Conservation (phyloP, 1,140 invertebrate genomes). For the Nasonia longicornis region DNA sequence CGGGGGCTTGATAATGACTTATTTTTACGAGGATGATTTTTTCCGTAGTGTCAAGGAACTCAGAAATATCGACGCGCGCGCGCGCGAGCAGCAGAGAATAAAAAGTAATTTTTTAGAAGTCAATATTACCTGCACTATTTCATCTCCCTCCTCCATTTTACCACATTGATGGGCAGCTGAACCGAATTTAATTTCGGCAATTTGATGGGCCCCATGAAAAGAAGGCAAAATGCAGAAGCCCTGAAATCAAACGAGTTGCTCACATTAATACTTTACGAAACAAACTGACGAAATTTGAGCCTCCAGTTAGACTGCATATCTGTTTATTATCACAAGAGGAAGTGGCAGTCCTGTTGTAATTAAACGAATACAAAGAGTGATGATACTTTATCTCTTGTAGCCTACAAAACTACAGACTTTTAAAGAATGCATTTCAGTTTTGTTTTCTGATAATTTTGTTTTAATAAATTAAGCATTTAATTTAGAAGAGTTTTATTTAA, state of each 20-base stretch:
- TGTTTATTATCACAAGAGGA: conserved; percentile 42
- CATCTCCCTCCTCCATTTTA: conserved; percentile 92
- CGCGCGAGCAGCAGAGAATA: too few species aligned
- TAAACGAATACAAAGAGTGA: neutral
- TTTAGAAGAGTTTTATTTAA: too few species aligned
- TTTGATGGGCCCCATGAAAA: conserved; percentile 87
- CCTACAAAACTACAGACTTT: conserved; percentile 6
- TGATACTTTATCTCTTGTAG: conserved; percentile 22
- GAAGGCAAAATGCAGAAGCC: conserved; percentile 89
- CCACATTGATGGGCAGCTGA: conserved; percentile 87
- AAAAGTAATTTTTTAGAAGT: neutral
- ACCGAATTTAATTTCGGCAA: conserved; percentile 87
- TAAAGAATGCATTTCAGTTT: neutral
- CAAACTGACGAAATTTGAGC: conserved; percentile 20
- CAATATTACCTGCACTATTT: conserved; percentile 84
- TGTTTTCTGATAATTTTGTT: neutral
- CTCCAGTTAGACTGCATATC: conserved; percentile 19
- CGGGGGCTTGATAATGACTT: neutral
- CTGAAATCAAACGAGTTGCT: conserved; percentile 58
- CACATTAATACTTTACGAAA: conserved; percentile 3
- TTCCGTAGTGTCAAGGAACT: neutral
- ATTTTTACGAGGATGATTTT: neutral
- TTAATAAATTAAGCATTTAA: too few species aligned
- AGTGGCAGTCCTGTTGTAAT: conserved; percentile 24
- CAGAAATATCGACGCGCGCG: neutral